Conservation (phyloP, 1,140 invertebrate genomes). For the Mya arenaria region DNA sequence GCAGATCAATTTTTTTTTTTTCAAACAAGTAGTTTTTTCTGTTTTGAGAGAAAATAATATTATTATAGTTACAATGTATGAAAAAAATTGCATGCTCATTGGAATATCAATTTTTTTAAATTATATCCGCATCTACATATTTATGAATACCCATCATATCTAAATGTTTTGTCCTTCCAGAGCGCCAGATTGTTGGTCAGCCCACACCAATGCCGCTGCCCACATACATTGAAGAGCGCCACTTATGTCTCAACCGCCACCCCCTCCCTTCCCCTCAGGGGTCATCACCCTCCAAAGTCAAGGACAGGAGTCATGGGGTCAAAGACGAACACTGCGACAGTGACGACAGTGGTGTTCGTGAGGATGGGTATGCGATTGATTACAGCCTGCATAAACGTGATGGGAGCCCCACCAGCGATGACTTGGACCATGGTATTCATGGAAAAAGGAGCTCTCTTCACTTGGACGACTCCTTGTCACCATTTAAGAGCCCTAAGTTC, state of each 20-base stretch:
- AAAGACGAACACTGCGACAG: conserved; percentile 61
- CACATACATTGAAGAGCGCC: conserved; percentile 50
- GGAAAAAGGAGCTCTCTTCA: conserved; percentile 53
- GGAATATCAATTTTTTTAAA: too few species aligned
- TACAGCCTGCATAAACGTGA: conserved; percentile 87
- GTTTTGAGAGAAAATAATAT: too few species aligned
- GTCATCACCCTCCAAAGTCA: neutral
- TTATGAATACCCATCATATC: neutral
- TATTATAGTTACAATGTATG: too few species aligned
- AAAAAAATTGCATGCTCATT: too few species aligned
- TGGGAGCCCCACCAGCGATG: conserved; percentile 86
- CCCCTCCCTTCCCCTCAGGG: neutral
- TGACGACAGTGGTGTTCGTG: conserved; percentile 56
- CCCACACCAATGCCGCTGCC: conserved; percentile 62
- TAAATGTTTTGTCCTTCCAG: conserved; percentile 55
- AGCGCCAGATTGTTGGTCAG: conserved; percentile 61
- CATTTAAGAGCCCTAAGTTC: conserved; percentile 57
- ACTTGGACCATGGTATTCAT: conserved; percentile 45
- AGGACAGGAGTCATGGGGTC: neutral
- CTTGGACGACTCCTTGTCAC: conserved; percentile 53
- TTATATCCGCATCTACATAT: neutral
- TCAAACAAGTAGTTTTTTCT: too few species aligned
- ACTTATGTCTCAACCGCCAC: conserved; percentile 48
- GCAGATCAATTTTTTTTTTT: too few species aligned
- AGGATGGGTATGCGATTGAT: conserved; percentile 69